Conservation (phyloP, 2,888 invertebrate genomes). For the Cenopis cana region DNA sequence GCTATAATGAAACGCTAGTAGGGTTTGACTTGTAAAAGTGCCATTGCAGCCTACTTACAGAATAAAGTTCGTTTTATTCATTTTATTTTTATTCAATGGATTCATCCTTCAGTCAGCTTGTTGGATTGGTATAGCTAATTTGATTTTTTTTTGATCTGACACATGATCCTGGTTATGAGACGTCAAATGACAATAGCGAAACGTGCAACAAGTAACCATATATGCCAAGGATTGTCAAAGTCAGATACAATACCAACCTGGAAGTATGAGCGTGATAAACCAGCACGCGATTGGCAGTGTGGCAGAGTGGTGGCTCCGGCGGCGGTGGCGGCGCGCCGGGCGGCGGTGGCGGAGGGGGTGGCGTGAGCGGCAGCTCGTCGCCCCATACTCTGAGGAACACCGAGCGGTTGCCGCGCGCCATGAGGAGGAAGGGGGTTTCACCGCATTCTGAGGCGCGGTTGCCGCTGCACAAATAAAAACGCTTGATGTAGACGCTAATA, state of each 20-base stretch:
- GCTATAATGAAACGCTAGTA: no score
- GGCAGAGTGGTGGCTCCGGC: constrained; percentile 88
- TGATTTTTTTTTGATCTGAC: no score
- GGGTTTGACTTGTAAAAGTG: no score
- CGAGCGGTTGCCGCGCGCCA: constrained; percentile 91
- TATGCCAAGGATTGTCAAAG: no score
- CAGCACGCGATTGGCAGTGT: constrained; percentile 91
- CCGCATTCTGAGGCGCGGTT: constrained; percentile 85
- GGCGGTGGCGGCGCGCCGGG: constrained; percentile 85
- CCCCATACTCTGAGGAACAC: constrained; percentile 94
- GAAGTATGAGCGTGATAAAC: constrained; percentile 91
- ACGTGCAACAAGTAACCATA: no score
- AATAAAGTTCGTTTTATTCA: no score
- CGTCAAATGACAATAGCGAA: no score
- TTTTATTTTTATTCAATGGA: no score
- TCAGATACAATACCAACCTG: constrained; percentile 51
- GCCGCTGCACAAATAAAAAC: constrained; percentile 47
- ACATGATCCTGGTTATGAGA: no score
- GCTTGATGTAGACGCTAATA: neutral
- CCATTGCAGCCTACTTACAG: no score
- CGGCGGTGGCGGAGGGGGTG: constrained; percentile 85
- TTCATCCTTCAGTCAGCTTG: no score
- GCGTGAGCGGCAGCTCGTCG: constrained; percentile 88
- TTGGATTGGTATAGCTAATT: no score
- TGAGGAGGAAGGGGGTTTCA: constrained; percentile 92